phyloP scores from a whole-genome alignment of 2,888 invertebrate genomes.

The Heliconius hortense region DNA sequence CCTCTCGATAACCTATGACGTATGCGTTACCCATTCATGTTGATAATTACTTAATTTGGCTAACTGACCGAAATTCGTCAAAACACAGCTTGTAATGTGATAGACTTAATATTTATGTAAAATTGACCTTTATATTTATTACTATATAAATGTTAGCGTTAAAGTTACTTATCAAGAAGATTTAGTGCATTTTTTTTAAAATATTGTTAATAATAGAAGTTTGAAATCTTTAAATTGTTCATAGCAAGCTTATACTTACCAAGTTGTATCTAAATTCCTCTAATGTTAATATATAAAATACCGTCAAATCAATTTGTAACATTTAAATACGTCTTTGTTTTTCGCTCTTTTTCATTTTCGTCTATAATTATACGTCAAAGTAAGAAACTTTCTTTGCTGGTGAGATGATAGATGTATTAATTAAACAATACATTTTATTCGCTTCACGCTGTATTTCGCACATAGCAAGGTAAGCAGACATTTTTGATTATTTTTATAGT shows the following conservation, averaged over 20 bases:
- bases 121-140: neutral
- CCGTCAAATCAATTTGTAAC: neutral
- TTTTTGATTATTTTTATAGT: no score
- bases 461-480: no score
- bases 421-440: neutral
- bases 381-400: neutral
- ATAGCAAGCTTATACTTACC: no score
- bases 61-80: neutral
- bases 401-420: neutral
- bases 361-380: no score
- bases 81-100: neutral
- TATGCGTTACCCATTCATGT: conserved; percentile 7
- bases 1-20: conserved; percentile 18
- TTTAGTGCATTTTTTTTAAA: neutral
- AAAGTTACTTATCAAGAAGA: no score
- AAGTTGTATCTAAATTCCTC: neutral
- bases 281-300: neutral
- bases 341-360: neutral
- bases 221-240: neutral
- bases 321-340: neutral
- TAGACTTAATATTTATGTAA: neutral
- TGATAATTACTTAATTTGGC: conserved; percentile 17
- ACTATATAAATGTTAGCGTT: no score
- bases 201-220: neutral
- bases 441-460: no score